phyloP scores from a whole-genome alignment of 2,888 invertebrate genomes.

The Dioctria rufipes region DNA sequence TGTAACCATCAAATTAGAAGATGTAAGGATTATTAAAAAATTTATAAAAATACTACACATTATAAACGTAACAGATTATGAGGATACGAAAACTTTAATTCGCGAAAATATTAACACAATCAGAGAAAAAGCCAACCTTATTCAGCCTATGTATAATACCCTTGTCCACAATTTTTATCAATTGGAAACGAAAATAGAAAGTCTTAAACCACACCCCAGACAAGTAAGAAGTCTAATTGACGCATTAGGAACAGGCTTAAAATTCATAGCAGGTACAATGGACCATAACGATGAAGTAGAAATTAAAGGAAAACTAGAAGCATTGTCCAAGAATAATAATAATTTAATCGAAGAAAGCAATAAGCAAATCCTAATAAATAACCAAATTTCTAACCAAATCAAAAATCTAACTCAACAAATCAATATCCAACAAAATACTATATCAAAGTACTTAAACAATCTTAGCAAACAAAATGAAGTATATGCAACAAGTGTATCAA shows the following conservation, averaged over 20 bases:
- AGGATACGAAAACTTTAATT: background rate
- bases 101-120: conserved; percentile 23
- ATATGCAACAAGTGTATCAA: conserved; percentile 26
- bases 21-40: background rate
- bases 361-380: conserved; percentile 11
- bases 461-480: background rate
- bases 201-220: conserved; percentile 6
- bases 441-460: background rate
- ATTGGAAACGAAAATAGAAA: background rate
- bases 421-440: conserved; percentile 3
- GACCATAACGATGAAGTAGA: conserved; percentile 2
- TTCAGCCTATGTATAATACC: background rate
- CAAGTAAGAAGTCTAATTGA: background rate
- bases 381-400: conserved; percentile 3
- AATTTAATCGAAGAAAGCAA: conserved; percentile 5
- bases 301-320: conserved; percentile 2
- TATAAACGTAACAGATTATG: background rate
- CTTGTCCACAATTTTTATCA: background rate
- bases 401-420: conserved; percentile 13
- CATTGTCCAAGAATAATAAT: background rate
- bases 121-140: background rate
- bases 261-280: conserved; percentile 19
- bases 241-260: background rate
- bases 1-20: background rate
- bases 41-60: conserved; percentile 12